These are phyloP conservation scores for Uria aalge DNA, from an alignment of 2,113 vertebrate genomes.

Conservation along the genomic window DNA sequence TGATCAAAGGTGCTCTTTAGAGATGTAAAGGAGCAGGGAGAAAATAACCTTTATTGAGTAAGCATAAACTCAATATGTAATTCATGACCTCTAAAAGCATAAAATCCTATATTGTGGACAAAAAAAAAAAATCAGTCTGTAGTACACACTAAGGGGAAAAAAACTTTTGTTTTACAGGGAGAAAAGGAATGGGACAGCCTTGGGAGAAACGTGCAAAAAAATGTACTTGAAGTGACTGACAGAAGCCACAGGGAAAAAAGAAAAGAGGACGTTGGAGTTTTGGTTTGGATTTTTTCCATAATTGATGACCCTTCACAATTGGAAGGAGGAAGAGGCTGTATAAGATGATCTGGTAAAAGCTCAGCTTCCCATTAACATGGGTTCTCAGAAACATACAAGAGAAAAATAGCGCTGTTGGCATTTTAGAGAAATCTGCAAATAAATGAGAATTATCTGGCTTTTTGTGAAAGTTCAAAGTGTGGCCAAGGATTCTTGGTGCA, in stretches of 20 bases:
- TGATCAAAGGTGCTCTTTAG: conserved; percentile 61
- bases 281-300: background rate
- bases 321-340: background rate
- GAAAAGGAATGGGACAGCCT: background rate
- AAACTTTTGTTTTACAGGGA: background rate
- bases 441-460: background rate
- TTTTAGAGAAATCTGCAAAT: background rate
- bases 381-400: background rate
- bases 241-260: background rate
- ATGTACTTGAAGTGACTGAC: background rate
- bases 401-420: background rate
- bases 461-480: background rate
- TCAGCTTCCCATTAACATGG: background rate
- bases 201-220: background rate
- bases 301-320: background rate
- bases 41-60: conserved; percentile 36
- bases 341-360: background rate
- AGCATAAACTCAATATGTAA: conserved; percentile 23
- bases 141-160: background rate
- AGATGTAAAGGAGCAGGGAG: conserved; percentile 6
- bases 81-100: background rate
- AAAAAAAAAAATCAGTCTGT: background rate
- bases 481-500: background rate
- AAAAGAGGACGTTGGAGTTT: background rate
- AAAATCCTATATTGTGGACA: background rate